These are phyloP conservation scores for Phania funesta DNA, from an alignment of 2,888 invertebrate genomes.

Conservation along the genomic window DNA sequence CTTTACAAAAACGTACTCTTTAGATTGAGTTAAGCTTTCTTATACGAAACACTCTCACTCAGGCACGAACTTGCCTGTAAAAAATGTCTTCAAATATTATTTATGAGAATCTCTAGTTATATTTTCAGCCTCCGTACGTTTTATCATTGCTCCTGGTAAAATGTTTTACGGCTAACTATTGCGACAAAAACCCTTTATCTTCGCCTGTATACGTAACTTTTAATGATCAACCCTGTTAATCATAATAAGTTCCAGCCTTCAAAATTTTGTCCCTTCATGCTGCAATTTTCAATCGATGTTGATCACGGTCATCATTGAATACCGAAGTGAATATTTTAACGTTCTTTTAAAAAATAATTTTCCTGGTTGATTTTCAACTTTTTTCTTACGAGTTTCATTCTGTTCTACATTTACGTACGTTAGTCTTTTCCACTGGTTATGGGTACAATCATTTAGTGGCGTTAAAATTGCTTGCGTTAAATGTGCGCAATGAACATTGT, in stretches of 20 bases:
- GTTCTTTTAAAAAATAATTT: slow-evolving; percentile 47
- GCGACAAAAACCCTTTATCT: too few relatives aligned
- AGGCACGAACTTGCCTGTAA: too few relatives aligned
- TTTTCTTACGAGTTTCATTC: slow-evolving; percentile 12
- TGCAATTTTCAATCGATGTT: slow-evolving; percentile 56
- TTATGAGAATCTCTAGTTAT: not conserved
- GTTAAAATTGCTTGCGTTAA: slow-evolving; percentile 69
- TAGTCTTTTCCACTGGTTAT: not conserved
- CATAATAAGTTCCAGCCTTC: not conserved
- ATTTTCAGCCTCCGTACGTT: too few relatives aligned
- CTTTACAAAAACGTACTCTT: not conserved
- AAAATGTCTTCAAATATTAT: too few relatives aligned
- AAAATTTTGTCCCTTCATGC: slow-evolving; percentile 29
- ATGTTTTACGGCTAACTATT: too few relatives aligned
- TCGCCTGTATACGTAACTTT: not conserved
- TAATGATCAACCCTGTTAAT: not conserved
- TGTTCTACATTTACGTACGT: slow-evolving; percentile 31
- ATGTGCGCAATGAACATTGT: slow-evolving; percentile 64
- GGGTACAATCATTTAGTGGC: slow-evolving; percentile 58
- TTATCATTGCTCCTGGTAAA: not conserved
- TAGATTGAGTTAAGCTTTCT: not conserved
- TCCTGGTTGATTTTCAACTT: not conserved
- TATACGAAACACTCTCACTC: not conserved
- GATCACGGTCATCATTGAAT: slow-evolving; percentile 55
- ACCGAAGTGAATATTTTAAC: slow-evolving; percentile 52